These are phyloP conservation scores for Pseudorhiza aurosa DNA, from an alignment of 30 jellyfish, hydroid and myxozoan genomes.

Conservation along the genomic window DNA sequence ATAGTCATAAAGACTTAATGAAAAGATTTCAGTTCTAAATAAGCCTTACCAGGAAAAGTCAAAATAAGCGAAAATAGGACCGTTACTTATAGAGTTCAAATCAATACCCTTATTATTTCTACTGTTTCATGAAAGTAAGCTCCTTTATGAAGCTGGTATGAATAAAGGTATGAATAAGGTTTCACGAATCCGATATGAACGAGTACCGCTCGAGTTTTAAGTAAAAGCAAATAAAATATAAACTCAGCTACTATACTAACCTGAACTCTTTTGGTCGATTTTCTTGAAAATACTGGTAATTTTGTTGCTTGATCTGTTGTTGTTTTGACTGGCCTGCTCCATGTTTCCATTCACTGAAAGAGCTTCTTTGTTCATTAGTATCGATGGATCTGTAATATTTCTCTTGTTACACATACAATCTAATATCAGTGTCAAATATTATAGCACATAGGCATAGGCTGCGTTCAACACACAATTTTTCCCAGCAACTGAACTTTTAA, in stretches of 20 bases:
- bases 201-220: background rate
- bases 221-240: background rate
- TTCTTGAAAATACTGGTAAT: background rate
- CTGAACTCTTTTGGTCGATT: background rate
- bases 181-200: background rate
- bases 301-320: background rate
- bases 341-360: background rate
- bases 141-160: background rate
- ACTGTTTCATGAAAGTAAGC: too few species aligned
- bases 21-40: constrained; percentile 1
- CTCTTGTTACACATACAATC: too few species aligned
- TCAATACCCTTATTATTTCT: background rate
- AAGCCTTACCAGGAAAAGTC: background rate
- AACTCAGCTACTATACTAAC: background rate
- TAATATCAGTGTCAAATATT: too few species aligned
- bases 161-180: background rate
- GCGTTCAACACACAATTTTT: too few species aligned
- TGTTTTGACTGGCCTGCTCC: background rate
- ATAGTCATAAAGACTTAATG: background rate
- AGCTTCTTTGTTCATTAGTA: background rate
- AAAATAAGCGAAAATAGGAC: background rate
- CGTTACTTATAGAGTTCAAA: background rate
- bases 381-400: background rate
- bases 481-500: too few species aligned
- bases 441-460: too few species aligned